Evolutionary conservation across 2,113 vertebrate genomes (phyloP).

Genomic region (Pedionomus torquatus): DNA sequence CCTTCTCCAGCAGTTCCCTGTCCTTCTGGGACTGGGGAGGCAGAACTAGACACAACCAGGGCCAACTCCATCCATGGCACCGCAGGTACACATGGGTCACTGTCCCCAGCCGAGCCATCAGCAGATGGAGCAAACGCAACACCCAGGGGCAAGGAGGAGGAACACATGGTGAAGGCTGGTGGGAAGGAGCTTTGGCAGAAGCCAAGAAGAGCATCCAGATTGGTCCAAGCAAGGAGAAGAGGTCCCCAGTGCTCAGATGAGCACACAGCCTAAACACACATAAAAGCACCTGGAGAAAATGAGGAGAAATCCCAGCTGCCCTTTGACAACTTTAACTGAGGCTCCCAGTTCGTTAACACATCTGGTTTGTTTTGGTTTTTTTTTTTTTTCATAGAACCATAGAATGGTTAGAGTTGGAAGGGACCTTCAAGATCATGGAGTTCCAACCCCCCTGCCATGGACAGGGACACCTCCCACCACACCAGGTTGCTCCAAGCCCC

Average conservation of each 20-base stretch:
- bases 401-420: no score
- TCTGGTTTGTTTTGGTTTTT: neutral
- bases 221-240: neutral
- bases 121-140: neutral
- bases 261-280: fast-evolving
- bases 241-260: fast-evolving
- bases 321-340: neutral
- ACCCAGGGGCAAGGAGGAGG: neutral
- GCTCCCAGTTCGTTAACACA: neutral
- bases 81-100: fast-evolving
- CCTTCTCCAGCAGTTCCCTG: no score
- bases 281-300: neutral
- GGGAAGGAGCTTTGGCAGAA: neutral
- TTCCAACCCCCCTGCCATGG: no score
- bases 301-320: neutral
- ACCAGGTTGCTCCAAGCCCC: no score
- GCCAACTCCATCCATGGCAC: neutral
- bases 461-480: no score
- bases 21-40: no score
- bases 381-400: no score
- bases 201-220: neutral
- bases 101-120: neutral
- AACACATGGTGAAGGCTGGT: fast-evolving
- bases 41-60: no score
- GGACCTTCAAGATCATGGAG: no score